These are phyloP conservation scores for Sinonovacula constricta DNA, from an alignment of 1,140 invertebrate species.

Conservation along the genomic window DNA sequence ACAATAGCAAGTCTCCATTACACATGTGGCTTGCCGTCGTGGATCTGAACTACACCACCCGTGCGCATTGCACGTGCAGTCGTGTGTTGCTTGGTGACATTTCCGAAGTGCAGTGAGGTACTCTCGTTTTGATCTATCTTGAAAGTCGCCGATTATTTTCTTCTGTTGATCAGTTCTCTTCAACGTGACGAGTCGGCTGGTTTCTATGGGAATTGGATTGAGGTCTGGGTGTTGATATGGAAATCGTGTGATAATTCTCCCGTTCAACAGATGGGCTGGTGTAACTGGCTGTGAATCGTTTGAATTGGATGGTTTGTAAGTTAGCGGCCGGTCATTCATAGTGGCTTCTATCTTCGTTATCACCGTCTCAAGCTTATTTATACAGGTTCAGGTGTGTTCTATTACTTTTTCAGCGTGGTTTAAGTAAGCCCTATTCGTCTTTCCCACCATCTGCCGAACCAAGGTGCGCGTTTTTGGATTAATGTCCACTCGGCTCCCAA, in stretches of 20 bases:
- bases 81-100: no score
- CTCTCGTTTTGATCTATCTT: no score
- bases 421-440: constrained; percentile 1
- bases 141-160: no score
- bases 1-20: no score
- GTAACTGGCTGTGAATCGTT: constrained; percentile 20
- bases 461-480: constrained; percentile 13
- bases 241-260: background rate
- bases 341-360: constrained; percentile 17
- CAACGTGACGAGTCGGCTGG: no score
- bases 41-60: no score
- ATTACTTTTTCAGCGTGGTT: constrained; percentile 16
- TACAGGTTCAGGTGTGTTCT: background rate
- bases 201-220: no score
- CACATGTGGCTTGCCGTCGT: no score
- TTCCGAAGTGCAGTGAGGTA: no score
- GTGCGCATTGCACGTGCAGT: no score
- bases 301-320: background rate
- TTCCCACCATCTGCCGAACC: constrained; percentile 3
- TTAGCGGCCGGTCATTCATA: constrained; percentile 18
- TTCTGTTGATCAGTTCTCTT: no score
- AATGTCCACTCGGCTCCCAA: constrained; percentile 7
- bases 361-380: background rate
- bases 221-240: no score
- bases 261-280: constrained; percentile 17